Percentiles rank a stretch among this genome's conserved stretches.
These are phyloP conservation scores for Apodemus sylvaticus DNA, from an alignment of 2,113 vertebrate species.

Conservation along the genomic window DNA sequence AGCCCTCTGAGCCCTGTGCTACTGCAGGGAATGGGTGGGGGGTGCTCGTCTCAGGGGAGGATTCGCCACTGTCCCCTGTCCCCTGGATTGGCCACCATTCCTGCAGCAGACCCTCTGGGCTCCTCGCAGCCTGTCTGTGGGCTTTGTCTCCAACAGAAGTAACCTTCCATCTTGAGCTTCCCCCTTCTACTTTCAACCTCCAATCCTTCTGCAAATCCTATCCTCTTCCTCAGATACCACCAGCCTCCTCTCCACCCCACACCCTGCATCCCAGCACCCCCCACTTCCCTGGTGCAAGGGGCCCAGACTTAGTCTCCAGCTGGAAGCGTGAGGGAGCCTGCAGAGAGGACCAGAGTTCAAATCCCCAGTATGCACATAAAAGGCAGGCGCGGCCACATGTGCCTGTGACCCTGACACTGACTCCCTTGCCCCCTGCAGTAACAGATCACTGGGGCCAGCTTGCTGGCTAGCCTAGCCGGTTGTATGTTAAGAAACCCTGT, in stretches of 20 bases:
- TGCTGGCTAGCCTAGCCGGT: background rate
- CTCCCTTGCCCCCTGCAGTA: background rate
- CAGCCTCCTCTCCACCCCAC: background rate
- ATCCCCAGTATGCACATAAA: background rate
- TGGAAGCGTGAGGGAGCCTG: background rate
- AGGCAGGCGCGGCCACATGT: background rate
- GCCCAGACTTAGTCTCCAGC: background rate
- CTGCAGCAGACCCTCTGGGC: background rate
- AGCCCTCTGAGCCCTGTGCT: too few relatives aligned
- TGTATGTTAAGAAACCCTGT: too few relatives aligned
- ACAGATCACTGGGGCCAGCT: background rate
- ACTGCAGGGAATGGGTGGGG: background rate
- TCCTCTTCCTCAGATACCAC: background rate
- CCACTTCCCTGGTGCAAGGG: background rate
- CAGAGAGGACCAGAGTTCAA: background rate
- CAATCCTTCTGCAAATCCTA: background rate
- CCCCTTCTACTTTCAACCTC: background rate
- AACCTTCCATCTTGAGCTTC: background rate
- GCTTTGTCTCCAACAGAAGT: background rate
- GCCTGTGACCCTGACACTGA: background rate
- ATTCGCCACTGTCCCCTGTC: background rate
- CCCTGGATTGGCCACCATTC: background rate
- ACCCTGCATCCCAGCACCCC: too few relatives aligned
- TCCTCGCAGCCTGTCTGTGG: background rate
- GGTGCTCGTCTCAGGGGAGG: background rate